Base-by-base conservation (phyloP, 2,888 invertebrate species). In the Ethmia dodecea region DNA sequence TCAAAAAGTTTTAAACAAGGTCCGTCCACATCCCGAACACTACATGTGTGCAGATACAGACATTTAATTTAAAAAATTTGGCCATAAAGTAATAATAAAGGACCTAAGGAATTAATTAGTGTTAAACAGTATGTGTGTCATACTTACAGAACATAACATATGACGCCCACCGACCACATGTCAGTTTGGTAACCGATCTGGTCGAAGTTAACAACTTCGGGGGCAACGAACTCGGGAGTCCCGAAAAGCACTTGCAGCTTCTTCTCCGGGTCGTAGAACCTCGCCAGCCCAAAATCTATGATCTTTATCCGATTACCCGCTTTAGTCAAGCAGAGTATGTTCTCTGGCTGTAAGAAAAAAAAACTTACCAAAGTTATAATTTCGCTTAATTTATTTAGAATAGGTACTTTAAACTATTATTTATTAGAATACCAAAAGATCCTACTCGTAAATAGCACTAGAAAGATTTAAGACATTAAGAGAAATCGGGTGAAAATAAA, bases 151-250 rank as follows among this genome's bases (percentile, higher is more conserved):
- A 99, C 97, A 74, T 99, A 99, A 69, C 96, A 96, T 56, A 99
- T 98, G 42, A 99, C 98, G 27, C 99, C 99, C 13, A 99, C 93
- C 34, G 97, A 97, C 99, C 98, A 99, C 97, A 99, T 98, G 66
- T 99, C 99, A 0, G 99, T 98, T 5, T 94, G 94, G 64, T 93
- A 97, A 37, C 95, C 94, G 58, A 99, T 97, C 62, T 94, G 94
- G 70, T 99, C 99, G 76, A 98, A 99, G 87, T 98, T 99, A 25
- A 99, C 97, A 14, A 99, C 97, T 89, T 99, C 99, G 1, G 99
- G 99, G 0, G 98, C 98, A 31, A 98, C 98, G 70, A 99, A 99
- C 84, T 99, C 99, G 0, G 99, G 99, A 0, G 99, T 99, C 1
- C 99, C 99, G 67, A 98, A 98, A 33, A 98, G 84, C 3, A 98